Evolutionary conservation across 1,140 invertebrate species (phyloP), one percentile per base, ranked within the genome.

Genomic region (Sinonovacula constricta): DNA sequence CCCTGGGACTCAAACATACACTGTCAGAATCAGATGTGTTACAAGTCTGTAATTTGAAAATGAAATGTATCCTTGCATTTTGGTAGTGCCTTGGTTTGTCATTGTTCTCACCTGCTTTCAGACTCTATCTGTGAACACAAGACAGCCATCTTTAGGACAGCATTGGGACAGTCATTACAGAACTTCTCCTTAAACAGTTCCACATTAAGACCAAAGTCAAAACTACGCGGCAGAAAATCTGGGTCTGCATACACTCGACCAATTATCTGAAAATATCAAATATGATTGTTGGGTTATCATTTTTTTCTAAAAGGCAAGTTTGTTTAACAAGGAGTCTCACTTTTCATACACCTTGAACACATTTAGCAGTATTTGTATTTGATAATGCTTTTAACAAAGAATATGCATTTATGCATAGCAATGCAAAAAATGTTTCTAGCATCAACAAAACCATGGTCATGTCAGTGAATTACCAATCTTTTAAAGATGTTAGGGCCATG

Each of bases 181-280:
- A 97, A 98, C 88, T 96, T 96, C 74, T 96, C 95, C 45, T 94
- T 93, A 86, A 98, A 98, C 0, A 94, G 93, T 78, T 94, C 93
- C 88, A 97, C 95, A 91, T 98, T 97, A 0, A 98, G 92, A 4
- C 97, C 96, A 88, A 98, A 98, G 90, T 98, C 97, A 51, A 94
- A 94, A 0, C 96, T 96, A 33, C 97, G 92, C 0, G 97, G 97
- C 72, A 98, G 91, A 86, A 95, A 96, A 88, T 98, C 97, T 0
- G 97, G 97, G 92, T 98, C 97, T 0, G 97, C 97, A 71, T 96
- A 95, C 1, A 98, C 96, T 54, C 97, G 93, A 0, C 97, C 97
- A 87, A 98, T 98, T 66, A 98, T 96, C 94, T 96, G 85, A 3
- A 74, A 72, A 30, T 30, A n/a, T n/a, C n/a, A n/a, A n/a, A n/a